Evolutionary conservation across 2,888 invertebrate genomes (phyloP).

Genomic region (Oasisia sp.): DNA sequence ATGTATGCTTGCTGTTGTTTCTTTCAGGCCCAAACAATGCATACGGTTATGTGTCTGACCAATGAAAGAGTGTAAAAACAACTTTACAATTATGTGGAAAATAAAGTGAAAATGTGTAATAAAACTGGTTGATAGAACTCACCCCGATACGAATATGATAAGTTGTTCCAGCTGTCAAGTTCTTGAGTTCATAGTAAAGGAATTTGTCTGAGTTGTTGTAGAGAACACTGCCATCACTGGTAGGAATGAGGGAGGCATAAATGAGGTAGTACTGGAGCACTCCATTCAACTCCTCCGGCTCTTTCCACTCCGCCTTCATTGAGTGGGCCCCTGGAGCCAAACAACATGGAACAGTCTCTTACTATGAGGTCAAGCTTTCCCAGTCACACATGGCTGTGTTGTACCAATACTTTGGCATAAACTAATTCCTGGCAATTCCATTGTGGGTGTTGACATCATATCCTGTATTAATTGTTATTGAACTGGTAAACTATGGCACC

Average conservation of each 20-base stretch:
- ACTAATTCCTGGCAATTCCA: no score
- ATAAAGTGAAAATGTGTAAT: background rate
- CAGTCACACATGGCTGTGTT: no score
- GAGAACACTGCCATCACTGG: constrained; percentile 44
- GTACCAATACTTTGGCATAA: no score
- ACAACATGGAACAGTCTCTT: background rate
- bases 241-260: constrained; percentile 44
- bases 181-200: constrained; percentile 46
- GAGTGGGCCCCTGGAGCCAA: constrained; percentile 43
- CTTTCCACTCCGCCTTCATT: constrained; percentile 54
- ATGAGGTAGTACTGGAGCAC: constrained; percentile 57
- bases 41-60: no score
- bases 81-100: no score
- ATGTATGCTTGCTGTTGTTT: no score
- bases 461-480: no score
- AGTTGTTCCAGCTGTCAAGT: constrained; percentile 55
- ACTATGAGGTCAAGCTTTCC: no score
- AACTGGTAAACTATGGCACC: no score
- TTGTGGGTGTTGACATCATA: no score
- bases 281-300: constrained; percentile 58
- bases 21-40: no score
- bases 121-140: constrained; percentile 35
- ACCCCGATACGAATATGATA: constrained; percentile 60
- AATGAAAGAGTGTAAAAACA: no score
- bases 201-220: constrained; percentile 61